Conservation (phyloP, 2,113 vertebrate species). For the Rhinolophus ferrumequinum region DNA sequence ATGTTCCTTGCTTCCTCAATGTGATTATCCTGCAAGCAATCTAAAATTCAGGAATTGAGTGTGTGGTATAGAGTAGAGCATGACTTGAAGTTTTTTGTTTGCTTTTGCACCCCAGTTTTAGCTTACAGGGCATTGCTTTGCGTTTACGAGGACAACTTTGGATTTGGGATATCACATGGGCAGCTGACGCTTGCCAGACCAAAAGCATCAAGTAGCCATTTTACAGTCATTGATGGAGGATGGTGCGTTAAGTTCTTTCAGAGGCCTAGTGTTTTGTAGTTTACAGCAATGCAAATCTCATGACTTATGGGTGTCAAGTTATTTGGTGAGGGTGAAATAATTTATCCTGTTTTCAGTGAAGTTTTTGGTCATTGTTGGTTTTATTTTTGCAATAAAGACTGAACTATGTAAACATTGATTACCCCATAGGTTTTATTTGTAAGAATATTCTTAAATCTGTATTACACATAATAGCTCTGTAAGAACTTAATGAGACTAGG, state of each 20-base stretch:
- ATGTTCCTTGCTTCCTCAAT: not conserved
- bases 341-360: not conserved
- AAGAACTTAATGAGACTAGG: conserved; percentile 41
- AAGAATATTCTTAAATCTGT: conserved; percentile 8
- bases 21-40: not conserved
- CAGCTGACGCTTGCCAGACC: not conserved
- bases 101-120: not conserved
- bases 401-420: not conserved
- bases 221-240: not conserved
- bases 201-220: not conserved
- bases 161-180: not conserved
- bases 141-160: not conserved
- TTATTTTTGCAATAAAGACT: not conserved
- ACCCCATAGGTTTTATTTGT: not conserved
- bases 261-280: not conserved
- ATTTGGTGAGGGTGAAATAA: not conserved
- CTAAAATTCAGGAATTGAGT: conserved; percentile 18
- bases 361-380: not conserved
- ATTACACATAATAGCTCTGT: not conserved
- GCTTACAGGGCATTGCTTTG: not conserved
- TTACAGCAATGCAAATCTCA: not conserved
- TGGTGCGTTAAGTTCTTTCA: not conserved
- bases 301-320: not conserved
- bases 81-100: not conserved
- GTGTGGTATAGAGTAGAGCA: not conserved